These are phyloP conservation scores for Augochlora pura DNA, from an alignment of 1,140 invertebrate genomes.

Conservation along the genomic window DNA sequence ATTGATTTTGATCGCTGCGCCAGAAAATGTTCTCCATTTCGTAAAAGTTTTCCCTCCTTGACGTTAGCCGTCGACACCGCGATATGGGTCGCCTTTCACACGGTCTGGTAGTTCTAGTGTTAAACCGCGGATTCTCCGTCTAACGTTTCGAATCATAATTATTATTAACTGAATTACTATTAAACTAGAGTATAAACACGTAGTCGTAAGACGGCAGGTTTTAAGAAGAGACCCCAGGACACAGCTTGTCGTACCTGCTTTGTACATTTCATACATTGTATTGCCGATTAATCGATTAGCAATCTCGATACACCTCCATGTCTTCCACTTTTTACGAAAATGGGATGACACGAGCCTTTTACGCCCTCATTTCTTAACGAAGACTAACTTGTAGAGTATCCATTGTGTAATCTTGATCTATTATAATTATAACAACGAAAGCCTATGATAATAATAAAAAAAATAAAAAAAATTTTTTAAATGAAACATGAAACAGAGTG, in stretches of 20 bases:
- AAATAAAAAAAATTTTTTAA: conserved; percentile 13
- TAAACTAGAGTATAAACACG: conserved; percentile 24
- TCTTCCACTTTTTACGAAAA: conserved; percentile 36
- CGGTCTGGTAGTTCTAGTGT: too few species aligned
- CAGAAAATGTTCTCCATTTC: too few species aligned
- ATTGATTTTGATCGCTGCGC: too few species aligned
- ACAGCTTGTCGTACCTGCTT: conserved; percentile 60
- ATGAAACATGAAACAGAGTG: too few species aligned
- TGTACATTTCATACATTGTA: conserved; percentile 73
- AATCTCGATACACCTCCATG: conserved; percentile 40
- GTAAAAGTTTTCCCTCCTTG: too few species aligned
- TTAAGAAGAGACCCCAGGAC: background rate
- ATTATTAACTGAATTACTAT: conserved; percentile 45
- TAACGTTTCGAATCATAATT: conserved; percentile 39
- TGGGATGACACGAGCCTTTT: conserved; percentile 38
- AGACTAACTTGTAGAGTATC: conserved; percentile 75
- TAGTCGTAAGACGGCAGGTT: conserved; percentile 50
- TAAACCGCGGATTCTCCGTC: background rate
- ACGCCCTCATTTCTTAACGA: conserved; percentile 61
- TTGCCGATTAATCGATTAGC: conserved; percentile 64
- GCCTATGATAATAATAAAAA: conserved; percentile 48
- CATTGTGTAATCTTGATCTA: conserved; percentile 72
- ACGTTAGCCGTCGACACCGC: too few species aligned
- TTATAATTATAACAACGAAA: conserved; percentile 71
- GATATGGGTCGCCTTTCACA: too few species aligned